Evolutionary conservation across 2,113 vertebrate species (phyloP).

Genomic region (Pygoscelis adeliae): DNA sequence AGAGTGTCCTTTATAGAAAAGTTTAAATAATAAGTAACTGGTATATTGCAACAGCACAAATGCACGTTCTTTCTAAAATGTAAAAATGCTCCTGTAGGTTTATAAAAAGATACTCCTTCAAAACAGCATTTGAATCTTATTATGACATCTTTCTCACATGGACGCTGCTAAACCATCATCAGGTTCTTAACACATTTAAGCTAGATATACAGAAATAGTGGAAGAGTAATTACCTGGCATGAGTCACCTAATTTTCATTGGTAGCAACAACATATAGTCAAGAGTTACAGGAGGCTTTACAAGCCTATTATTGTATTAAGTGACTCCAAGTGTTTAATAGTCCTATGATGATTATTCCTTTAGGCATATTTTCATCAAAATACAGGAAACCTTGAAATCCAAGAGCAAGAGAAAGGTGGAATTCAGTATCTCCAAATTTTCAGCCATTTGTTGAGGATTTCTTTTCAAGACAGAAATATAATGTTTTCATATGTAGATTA

Average conservation of each 20-base stretch:
- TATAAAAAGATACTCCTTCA: not conserved
- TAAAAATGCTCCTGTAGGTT: not conserved
- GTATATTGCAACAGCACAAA: not conserved
- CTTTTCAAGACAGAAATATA: not conserved
- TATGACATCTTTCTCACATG: not conserved
- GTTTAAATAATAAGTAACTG: not conserved
- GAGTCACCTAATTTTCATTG: not conserved
- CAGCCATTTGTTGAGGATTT: not conserved
- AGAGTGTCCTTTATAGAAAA: not conserved
- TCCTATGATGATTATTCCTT: slow-evolving; percentile 11
- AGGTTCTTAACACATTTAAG: not conserved
- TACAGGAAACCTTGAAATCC: slow-evolving; percentile 32
- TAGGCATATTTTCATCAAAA: slow-evolving; percentile 38
- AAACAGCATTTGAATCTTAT: not conserved
- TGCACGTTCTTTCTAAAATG: not conserved
- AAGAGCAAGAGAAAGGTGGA: not conserved
- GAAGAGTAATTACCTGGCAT: not conserved
- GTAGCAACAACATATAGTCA: not conserved
- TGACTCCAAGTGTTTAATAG: slow-evolving; percentile 28
- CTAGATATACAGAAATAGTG: not conserved
- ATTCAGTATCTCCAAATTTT: not conserved
- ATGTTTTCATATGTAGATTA: not conserved
- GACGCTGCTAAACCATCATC: not conserved
- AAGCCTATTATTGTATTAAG: slow-evolving; percentile 28
- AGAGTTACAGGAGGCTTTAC: slow-evolving; percentile 14